Percentiles rank a stretch among this genome's conserved stretches.
These are phyloP conservation scores for Diuraphis noxia DNA, from an alignment of 1,140 invertebrate species.

Conservation along the genomic window DNA sequence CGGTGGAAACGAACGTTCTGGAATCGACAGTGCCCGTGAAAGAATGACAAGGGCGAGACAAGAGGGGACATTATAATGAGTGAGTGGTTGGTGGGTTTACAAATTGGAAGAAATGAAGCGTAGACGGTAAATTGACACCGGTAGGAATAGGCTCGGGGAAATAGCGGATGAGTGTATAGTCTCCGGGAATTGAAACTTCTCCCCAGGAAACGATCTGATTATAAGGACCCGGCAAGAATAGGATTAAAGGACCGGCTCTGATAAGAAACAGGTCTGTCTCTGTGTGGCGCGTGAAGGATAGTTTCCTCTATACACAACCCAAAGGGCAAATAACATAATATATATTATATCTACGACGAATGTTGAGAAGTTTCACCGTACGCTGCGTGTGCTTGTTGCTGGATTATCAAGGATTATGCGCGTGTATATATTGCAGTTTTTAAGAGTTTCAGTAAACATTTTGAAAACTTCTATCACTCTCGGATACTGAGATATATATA, in stretches of 20 bases:
- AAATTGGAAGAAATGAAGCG: slow-evolving; percentile 49
- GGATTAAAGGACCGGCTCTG: slow-evolving; percentile 35
- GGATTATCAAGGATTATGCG: slow-evolving; percentile 8
- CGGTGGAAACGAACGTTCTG: neutral
- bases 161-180: neutral
- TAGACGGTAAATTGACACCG: slow-evolving; percentile 47
- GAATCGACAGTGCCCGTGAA: neutral
- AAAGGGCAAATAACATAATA: slow-evolving; percentile 26
- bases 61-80: neutral
- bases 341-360: neutral
- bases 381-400: neutral
- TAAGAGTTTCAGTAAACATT: slow-evolving; percentile 20
- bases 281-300: neutral
- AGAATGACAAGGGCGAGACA: neutral
- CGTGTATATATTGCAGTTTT: slow-evolving; percentile 2
- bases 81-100: slow-evolving; percentile 23
- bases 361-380: slow-evolving; percentile 4
- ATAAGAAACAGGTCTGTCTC: slow-evolving; percentile 35
- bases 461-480: neutral
- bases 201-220: slow-evolving; percentile 40
- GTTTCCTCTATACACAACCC: neutral
- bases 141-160: neutral
- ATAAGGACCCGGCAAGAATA: slow-evolving; percentile 33
- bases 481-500: neutral
- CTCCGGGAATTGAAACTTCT: slow-evolving; percentile 47